These are phyloP conservation scores for Bursaphelenchus okinawaensis DNA, from an alignment of 2,888 invertebrate species.

Conservation along the genomic window DNA sequence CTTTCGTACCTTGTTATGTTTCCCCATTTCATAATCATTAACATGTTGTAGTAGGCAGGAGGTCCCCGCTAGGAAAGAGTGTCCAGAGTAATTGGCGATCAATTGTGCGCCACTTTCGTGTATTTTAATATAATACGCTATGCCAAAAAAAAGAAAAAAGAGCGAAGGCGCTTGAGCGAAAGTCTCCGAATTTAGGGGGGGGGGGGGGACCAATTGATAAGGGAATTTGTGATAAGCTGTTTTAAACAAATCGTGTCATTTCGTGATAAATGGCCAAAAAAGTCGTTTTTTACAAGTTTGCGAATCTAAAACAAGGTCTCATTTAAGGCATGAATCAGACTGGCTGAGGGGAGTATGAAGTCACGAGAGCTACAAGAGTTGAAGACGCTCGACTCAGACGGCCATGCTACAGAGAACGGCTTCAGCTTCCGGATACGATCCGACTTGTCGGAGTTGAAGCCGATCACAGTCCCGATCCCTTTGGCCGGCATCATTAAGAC, in stretches of 20 bases:
- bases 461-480: neutral
- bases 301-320: neutral
- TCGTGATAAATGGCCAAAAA: neutral
- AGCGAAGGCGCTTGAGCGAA: neutral
- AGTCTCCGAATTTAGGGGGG: neutral
- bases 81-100: too few species aligned
- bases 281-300: neutral
- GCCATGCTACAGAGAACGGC: neutral
- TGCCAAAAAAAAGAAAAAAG: neutral
- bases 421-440: neutral
- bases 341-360: neutral
- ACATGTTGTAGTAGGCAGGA: too few species aligned
- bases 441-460: constrained; percentile 1
- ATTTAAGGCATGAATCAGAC: neutral
- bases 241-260: neutral
- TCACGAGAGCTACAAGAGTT: neutral
- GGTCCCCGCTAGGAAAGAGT: too few species aligned
- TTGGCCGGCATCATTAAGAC: neutral
- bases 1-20: too few species aligned
- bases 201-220: neutral
- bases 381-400: neutral
- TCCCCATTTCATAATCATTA: too few species aligned
- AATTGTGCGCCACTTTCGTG: too few species aligned
- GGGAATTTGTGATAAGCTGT: neutral
- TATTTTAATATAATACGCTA: too few species aligned